These are phyloP conservation scores for Julus scanicus DNA, from an alignment of 2,888 invertebrate genomes.

Conservation along the genomic window DNA sequence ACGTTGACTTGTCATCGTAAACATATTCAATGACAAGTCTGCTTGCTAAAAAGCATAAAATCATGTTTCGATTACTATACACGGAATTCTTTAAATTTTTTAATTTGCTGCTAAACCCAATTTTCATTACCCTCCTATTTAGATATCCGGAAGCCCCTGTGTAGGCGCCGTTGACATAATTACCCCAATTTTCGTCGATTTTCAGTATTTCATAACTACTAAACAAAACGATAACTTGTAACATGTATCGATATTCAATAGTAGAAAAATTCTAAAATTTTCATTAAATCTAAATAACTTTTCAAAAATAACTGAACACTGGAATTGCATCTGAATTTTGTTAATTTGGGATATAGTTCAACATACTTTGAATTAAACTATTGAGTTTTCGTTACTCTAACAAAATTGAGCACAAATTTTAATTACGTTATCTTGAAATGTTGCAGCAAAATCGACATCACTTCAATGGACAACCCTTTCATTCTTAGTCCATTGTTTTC, in stretches of 20 bases:
- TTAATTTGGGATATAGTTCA: no score
- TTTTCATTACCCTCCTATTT: conserved; percentile 2
- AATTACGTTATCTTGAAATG: not conserved
- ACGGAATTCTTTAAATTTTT: not conserved
- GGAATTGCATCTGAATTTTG: no score
- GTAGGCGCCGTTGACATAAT: not conserved
- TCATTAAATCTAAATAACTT: not conserved
- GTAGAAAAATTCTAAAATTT: not conserved
- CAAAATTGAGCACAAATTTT: not conserved
- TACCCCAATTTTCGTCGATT: conserved; percentile 16
- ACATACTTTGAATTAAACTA: no score
- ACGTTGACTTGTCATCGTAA: conserved; percentile 14
- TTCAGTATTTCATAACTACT: not conserved
- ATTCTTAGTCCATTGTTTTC: not conserved
- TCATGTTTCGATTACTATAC: not conserved
- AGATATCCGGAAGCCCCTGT: conserved; percentile 26
- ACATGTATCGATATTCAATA: not conserved
- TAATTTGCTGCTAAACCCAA: no score
- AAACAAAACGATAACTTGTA: not conserved
- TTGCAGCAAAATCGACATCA: not conserved
- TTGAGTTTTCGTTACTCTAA: not conserved
- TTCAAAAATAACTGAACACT: no score
- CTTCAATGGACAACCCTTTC: not conserved
- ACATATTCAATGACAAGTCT: conserved; percentile 43
- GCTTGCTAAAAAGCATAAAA: not conserved